A percentile compares a stretch with the other conserved stretches of the same genome.
phyloP scores from a whole-genome alignment of 2,797 vertebrate genomes.

The Euphonia xanthogaster region DNA sequence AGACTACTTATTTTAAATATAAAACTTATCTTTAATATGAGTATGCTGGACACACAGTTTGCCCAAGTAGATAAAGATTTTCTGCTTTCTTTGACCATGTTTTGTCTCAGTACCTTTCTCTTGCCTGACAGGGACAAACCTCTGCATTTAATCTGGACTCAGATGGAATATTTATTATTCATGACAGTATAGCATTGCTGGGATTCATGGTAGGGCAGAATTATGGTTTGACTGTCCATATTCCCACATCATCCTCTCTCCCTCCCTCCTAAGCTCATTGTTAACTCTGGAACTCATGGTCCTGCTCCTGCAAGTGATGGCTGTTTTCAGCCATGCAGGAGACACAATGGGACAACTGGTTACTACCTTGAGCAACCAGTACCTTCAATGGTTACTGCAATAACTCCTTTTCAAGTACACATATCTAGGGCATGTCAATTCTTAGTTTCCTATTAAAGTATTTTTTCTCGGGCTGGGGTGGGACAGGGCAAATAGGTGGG shows the following conservation, averaged over 20 bases:
- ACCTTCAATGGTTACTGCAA: not conserved
- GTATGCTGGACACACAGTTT: not conserved
- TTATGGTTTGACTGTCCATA: not conserved
- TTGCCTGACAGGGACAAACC: not conserved
- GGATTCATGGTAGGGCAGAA: not conserved
- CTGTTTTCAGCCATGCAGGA: not conserved
- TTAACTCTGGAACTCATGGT: not conserved
- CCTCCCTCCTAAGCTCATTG: not conserved
- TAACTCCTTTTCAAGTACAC: not conserved
- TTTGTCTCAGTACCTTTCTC: not conserved
- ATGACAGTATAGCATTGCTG: not conserved
- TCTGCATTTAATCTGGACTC: not conserved
- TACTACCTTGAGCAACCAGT: not conserved
- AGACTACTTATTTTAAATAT: not conserved
- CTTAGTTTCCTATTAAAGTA: not conserved
- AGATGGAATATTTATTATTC: not conserved
- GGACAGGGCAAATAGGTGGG: rapidly evolving
- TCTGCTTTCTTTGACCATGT: not conserved
- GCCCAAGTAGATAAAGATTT: not conserved
- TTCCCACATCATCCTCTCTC: not conserved
- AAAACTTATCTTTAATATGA: not conserved
- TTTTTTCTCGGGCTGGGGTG: rapidly evolving
- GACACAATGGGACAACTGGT: not conserved
- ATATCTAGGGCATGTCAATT: not conserved
- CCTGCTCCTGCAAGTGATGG: not conserved